phyloP scores from a whole-genome alignment of 2,113 vertebrate species.

The Oxyruncus cristatus region DNA sequence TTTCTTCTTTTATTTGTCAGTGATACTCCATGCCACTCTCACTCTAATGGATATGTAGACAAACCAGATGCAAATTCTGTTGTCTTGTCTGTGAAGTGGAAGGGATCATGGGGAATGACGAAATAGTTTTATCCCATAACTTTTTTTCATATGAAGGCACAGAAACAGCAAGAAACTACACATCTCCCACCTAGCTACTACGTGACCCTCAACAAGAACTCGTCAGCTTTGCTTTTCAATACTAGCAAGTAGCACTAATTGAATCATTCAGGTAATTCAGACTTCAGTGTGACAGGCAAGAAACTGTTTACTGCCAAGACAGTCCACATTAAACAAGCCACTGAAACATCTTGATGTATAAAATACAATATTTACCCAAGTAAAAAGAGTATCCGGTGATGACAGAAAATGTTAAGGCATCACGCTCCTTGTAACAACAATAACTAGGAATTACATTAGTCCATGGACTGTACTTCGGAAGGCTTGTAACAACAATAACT shows the following conservation, averaged over 20 bases:
- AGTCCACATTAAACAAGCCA: background rate
- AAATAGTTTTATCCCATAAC: accelerated
- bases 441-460: background rate
- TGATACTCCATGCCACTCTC: background rate
- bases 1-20: background rate
- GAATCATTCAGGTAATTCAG: background rate
- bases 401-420: background rate
- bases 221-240: background rate
- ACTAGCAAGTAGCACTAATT: background rate
- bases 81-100: background rate
- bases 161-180: background rate
- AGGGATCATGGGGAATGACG: background rate
- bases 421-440: background rate
- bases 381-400: background rate
- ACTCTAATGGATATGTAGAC: accelerated
- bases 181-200: background rate
- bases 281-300: background rate
- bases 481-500: background rate
- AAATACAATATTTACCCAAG: background rate
- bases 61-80: background rate
- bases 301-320: background rate
- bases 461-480: background rate
- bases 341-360: background rate
- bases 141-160: background rate
- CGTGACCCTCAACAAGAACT: accelerated